These are phyloP conservation scores for Odontothrips loti DNA, from an alignment of 2,888 invertebrate species.

Conservation along the genomic window DNA sequence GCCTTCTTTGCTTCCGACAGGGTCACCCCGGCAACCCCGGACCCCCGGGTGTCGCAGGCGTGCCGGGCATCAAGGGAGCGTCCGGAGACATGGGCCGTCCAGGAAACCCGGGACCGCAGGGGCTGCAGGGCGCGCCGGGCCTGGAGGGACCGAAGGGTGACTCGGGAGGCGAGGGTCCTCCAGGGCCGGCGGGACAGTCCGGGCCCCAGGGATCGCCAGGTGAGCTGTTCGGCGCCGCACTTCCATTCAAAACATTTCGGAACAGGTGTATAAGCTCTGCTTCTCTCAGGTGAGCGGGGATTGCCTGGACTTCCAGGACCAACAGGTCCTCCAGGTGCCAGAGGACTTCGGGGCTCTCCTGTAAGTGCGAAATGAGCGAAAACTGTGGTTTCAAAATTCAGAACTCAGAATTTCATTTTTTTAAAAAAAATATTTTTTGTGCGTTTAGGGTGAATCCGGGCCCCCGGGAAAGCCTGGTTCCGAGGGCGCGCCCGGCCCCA, in stretches of 20 bases:
- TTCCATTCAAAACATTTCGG: too few species aligned
- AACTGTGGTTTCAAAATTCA: background rate
- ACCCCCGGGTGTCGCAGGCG: conserved; percentile 63
- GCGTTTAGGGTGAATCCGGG: conserved; percentile 63
- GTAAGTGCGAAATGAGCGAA: background rate
- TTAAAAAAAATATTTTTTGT: background rate
- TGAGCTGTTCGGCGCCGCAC: too few species aligned
- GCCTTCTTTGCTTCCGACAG: conserved; percentile 28
- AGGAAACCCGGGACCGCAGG: conserved; percentile 65
- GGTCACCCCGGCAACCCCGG: conserved; percentile 69
- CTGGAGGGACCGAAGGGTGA: conserved; percentile 58
- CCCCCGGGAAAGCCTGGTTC: conserved; percentile 70
- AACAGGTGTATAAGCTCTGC: background rate
- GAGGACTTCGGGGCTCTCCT: conserved; percentile 45
- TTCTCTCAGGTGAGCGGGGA: conserved; percentile 31
- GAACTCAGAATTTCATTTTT: background rate
- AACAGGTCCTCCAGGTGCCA: conserved; percentile 45
- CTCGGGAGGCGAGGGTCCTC: conserved; percentile 54
- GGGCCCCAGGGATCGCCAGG: conserved; percentile 36
- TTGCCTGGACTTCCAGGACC: conserved; percentile 45
- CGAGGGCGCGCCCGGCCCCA: conserved; percentile 65
- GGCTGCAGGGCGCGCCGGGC: conserved; percentile 63
- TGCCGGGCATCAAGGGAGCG: conserved; percentile 59
- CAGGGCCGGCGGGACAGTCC: conserved; percentile 49
- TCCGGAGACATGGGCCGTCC: conserved; percentile 60